Conservation (phyloP, 2,888 invertebrate genomes). For the Brenthis hecate region DNA sequence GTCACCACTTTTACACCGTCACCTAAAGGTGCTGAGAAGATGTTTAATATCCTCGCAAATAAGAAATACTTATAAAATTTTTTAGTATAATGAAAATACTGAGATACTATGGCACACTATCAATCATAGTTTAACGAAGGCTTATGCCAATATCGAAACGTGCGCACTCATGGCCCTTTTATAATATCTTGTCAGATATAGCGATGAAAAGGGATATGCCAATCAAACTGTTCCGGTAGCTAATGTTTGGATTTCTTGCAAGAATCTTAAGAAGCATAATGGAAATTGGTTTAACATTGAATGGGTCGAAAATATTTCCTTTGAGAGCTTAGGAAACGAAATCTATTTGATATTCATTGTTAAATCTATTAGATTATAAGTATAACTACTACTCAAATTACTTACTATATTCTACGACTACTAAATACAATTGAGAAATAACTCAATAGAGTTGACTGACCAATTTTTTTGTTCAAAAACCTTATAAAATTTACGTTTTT, state of each 20-base stretch:
- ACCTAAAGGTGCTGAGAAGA: slow-evolving; percentile 35
- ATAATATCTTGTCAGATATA: slow-evolving; percentile 55
- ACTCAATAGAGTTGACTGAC: too few species aligned
- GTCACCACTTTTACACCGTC: slow-evolving; percentile 30
- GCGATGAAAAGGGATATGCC: slow-evolving; percentile 49
- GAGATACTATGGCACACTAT: slow-evolving; percentile 66
- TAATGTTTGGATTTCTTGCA: slow-evolving; percentile 39
- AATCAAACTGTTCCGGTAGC: slow-evolving; percentile 44
- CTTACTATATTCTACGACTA: too few species aligned
- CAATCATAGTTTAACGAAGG: slow-evolving; percentile 76
- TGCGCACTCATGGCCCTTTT: slow-evolving; percentile 72
- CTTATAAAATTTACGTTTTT: too few species aligned
- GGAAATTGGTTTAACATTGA: slow-evolving; percentile 26
- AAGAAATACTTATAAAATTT: slow-evolving; percentile 53
- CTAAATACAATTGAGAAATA: too few species aligned
- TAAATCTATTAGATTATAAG: too few species aligned
- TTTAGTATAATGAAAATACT: slow-evolving; percentile 49
- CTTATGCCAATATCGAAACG: slow-evolving; percentile 73
- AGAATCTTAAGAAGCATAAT: slow-evolving; percentile 25
- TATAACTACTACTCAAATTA: too few species aligned
- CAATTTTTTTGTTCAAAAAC: too few species aligned
- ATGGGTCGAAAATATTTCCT: slow-evolving; percentile 25
- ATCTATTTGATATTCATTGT: neutral
- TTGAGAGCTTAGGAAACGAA: slow-evolving; percentile 21
- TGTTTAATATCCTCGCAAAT: slow-evolving; percentile 58